Evolutionary conservation across 2,888 invertebrate species (phyloP), one percentile per base, ranked within the genome.

Genomic region (Andrena haemorrhoa): DNA sequence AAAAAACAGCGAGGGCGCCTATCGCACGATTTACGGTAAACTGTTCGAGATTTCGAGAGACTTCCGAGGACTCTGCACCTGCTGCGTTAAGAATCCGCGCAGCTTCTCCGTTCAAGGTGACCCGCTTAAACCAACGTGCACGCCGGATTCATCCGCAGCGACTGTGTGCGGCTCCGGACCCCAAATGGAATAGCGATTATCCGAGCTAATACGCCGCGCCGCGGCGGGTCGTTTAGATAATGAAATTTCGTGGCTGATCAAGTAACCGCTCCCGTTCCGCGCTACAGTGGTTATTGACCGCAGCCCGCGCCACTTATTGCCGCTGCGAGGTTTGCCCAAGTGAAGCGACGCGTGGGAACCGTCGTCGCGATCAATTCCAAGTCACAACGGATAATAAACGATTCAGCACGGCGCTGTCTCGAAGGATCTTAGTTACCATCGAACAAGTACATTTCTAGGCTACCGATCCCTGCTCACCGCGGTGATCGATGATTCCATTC

Each of bases 221-320:
- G 47, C 49, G n/a, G 1, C 33, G 58, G 51, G 68, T 75, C 68
- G 68, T 74, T 74, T 75, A 60, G 68, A 56, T 78, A 74, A 78
- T 74, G 68, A 75, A 68, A 68, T 75, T 75, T 63, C 61, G 31
- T 47, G 65, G 56, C 66, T 71, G 56, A 83, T 71, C 63, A 69
- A 79, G 73, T 41, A 68, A 58, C 35, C 66, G 49, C 68, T 53
- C 53, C 63, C 78, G 56, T 65, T 66, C 63, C 73, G 73, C 65
- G 12, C 47, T 26, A 73, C 66, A 68, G 66, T 75, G 75, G 75
- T 69, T 78, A 78, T 61, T 63, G 75, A 63, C 66, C 64, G 64
- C 33, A 41, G 66, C 33, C 74, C 61, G 61, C 47, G 63, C 61
- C 60, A 65, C 58, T 77, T 77, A 77, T 77, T 64, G 58, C 20